Evolutionary conservation across 2,113 vertebrate species (phyloP).

Genomic region (Pelobates fuscus): DNA sequence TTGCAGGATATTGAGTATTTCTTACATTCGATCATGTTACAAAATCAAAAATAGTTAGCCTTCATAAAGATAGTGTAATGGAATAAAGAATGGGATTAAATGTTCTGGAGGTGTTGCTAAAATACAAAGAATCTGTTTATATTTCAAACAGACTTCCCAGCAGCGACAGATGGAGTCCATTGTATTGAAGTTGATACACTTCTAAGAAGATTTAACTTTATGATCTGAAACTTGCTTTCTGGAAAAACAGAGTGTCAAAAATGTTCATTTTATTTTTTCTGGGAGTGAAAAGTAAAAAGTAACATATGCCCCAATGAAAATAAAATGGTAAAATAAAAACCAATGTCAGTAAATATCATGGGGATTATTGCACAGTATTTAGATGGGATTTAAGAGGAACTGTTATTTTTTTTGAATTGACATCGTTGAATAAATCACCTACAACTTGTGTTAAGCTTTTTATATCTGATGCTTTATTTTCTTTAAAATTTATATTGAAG

Average conservation of each 20-base stretch:
- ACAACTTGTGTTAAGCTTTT: too few species aligned
- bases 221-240: not conserved
- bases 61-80: conserved; percentile 23
- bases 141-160: conserved; percentile 19
- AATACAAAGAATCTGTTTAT: conserved; percentile 25
- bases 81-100: not conserved
- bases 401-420: too few species aligned
- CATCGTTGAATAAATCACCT: too few species aligned
- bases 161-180: conserved; percentile 16
- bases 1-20: not conserved
- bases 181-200: not conserved
- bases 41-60: not conserved
- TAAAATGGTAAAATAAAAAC: not conserved
- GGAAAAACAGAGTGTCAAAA: too few species aligned
- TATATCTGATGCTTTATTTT: too few species aligned
- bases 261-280: not conserved
- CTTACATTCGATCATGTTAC: conserved; percentile 15
- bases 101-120: not conserved
- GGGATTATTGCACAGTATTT: too few species aligned
- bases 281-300: not conserved
- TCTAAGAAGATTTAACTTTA: not conserved
- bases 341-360: too few species aligned
- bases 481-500: too few species aligned
- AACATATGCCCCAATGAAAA: not conserved
- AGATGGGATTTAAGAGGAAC: too few species aligned